These are phyloP conservation scores for Drosophila asahinai DNA, from an alignment of 1,140 invertebrate genomes.

Conservation along the genomic window DNA sequence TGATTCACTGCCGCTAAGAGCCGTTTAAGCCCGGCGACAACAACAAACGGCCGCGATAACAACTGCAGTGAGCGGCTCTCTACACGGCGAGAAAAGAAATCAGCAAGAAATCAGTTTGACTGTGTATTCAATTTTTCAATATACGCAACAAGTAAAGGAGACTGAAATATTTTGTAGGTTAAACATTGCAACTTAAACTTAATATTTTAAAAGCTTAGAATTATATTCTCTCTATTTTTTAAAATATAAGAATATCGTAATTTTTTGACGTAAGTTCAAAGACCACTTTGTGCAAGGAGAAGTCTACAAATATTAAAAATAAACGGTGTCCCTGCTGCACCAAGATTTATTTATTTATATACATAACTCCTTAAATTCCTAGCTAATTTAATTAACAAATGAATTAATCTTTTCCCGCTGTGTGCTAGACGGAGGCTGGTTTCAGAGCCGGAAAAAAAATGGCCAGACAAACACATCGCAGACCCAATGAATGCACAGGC, in stretches of 20 bases:
- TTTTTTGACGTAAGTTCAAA: too few relatives aligned
- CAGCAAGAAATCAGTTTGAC: background rate
- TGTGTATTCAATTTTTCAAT: too few relatives aligned
- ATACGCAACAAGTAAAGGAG: too few relatives aligned
- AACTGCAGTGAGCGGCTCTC: slow-evolving; percentile 37
- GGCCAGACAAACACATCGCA: slow-evolving; percentile 52
- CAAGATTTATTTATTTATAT: too few relatives aligned
- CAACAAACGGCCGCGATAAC: slow-evolving; percentile 59
- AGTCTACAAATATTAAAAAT: background rate
- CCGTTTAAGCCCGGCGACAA: slow-evolving; percentile 67
- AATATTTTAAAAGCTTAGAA: too few relatives aligned
- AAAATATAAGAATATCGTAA: too few relatives aligned
- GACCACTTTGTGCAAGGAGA: too few relatives aligned
- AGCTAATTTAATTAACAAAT: background rate
- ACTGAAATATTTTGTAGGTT: too few relatives aligned
- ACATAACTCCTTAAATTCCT: too few relatives aligned
- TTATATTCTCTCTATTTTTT: too few relatives aligned
- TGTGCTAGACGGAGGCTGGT: slow-evolving; percentile 9
- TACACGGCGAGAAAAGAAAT: background rate
- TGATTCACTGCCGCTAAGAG: slow-evolving; percentile 70
- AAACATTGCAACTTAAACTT: too few relatives aligned
- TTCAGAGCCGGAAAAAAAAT: slow-evolving; percentile 36
- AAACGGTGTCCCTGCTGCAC: background rate
- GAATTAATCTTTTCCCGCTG: slow-evolving; percentile 3
- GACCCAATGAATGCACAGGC: slow-evolving; percentile 67